These are phyloP conservation scores for Ormyrus pomaceus DNA, from an alignment of 2,888 invertebrate genomes.

Conservation along the genomic window DNA sequence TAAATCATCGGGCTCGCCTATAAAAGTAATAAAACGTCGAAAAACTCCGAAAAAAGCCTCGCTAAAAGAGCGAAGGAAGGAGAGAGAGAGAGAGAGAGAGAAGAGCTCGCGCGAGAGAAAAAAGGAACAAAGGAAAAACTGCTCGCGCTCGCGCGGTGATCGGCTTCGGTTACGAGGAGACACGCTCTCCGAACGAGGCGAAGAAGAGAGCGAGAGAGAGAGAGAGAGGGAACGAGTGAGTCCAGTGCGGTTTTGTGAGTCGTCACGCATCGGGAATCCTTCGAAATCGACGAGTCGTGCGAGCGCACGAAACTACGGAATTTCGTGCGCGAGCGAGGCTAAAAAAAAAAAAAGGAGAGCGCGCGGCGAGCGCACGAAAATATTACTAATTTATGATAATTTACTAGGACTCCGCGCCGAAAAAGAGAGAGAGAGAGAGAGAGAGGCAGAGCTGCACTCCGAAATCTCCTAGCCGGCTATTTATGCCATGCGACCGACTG, in stretches of 20 bases:
- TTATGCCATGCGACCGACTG: constrained; percentile 51
- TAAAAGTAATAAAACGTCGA: constrained; percentile 48
- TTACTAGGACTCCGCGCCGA: constrained; percentile 61
- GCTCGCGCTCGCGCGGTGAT: constrained; percentile 44
- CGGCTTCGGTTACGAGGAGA: constrained; percentile 58
- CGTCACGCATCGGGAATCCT: constrained; percentile 63
- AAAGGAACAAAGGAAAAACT: constrained; percentile 51
- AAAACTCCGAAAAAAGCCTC: constrained; percentile 16
- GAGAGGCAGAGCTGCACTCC: background rate
- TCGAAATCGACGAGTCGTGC: constrained; percentile 62
- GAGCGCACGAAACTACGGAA: constrained; percentile 63
- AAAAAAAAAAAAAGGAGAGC: constrained; percentile 3
- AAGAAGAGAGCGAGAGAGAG: constrained; percentile 54
- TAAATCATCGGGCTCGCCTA: constrained; percentile 51
- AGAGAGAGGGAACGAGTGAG: constrained; percentile 31
- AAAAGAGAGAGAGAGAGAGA: constrained; percentile 35
- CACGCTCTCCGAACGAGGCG: constrained; percentile 57
- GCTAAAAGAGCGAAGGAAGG: background rate
- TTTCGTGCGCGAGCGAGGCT: constrained; percentile 55
- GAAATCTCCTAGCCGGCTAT: constrained; percentile 35
- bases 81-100: constrained; percentile 5
- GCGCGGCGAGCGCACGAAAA: constrained; percentile 61
- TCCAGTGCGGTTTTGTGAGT: constrained; percentile 54
- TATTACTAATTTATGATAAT: constrained; percentile 71
- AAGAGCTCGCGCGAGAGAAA: constrained; percentile 23